phyloP scores from a whole-genome alignment of 2,113 vertebrate genomes.

The Podarcis cretensis region DNA sequence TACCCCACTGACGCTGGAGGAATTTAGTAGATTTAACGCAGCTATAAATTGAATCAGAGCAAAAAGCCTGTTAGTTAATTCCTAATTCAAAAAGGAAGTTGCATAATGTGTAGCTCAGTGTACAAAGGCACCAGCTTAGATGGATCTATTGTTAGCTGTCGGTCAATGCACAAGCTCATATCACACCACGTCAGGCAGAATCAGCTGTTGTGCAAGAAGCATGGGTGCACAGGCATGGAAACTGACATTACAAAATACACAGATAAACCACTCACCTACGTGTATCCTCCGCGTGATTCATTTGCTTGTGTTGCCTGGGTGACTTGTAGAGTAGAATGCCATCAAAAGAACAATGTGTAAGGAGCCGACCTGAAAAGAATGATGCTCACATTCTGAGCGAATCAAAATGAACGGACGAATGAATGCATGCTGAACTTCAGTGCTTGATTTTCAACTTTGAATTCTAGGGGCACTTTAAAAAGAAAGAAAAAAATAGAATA shows the following conservation, averaged over 20 bases:
- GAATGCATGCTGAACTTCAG: not conserved
- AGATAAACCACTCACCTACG: not conserved
- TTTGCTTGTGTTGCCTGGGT: not conserved
- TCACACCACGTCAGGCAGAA: conserved; percentile 1
- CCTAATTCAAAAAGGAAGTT: conserved; percentile 27
- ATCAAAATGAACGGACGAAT: no score
- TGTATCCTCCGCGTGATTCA: not conserved
- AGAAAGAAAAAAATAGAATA: not conserved
- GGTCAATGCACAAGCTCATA: not conserved
- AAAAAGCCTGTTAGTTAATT: conserved; percentile 15
- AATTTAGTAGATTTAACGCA: not conserved
- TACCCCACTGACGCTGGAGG: not conserved
- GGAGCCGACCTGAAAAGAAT: not conserved
- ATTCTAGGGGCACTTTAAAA: not conserved
- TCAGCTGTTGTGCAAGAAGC: not conserved
- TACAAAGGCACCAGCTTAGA: not conserved
- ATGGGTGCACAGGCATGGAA: not conserved
- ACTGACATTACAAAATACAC: not conserved
- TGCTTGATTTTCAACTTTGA: not conserved
- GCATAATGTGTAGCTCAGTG: not conserved
- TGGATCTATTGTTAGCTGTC: not conserved
- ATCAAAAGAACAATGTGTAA: accelerated
- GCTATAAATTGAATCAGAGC: not conserved
- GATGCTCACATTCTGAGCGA: no score
- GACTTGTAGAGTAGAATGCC: not conserved